Evolutionary conservation across 2,113 vertebrate species (phyloP).

Genomic region (Gracilinanus agilis): DNA sequence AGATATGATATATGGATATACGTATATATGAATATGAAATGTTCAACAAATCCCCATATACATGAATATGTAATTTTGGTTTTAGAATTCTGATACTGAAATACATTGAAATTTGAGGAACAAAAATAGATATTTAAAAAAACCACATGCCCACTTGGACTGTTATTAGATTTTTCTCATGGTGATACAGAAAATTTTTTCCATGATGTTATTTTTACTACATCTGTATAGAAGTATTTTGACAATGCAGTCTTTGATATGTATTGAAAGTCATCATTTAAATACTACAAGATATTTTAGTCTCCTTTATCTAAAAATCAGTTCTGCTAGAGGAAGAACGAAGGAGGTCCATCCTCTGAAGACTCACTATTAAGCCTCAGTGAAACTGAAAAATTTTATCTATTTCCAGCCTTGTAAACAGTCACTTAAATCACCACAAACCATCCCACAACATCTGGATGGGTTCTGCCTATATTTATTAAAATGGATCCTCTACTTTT

Average conservation of each 20-base stretch:
- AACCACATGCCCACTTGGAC: constrained; percentile 16
- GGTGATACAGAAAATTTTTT: constrained; percentile 11
- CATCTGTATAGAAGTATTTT: background rate
- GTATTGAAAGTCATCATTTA: background rate
- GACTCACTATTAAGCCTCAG: constrained; percentile 25
- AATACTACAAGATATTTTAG: background rate
- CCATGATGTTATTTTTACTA: background rate
- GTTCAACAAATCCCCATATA: background rate
- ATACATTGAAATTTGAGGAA: constrained; percentile 43
- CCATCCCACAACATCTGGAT: constrained; percentile 4
- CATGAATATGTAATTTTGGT: background rate
- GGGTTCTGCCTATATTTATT: background rate
- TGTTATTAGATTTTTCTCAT: constrained; percentile 18
- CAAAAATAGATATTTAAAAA: constrained; percentile 15
- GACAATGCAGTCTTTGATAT: background rate
- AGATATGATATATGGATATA: background rate
- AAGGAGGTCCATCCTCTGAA: background rate
- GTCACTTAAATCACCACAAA: constrained; percentile 4
- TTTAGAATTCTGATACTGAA: constrained; percentile 23
- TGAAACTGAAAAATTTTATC: background rate
- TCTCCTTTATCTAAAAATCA: constrained; percentile 42
- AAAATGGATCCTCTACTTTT: background rate
- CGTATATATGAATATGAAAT: background rate
- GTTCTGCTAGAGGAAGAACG: constrained; percentile 39
- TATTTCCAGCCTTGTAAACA: constrained; percentile 42